Conservation (phyloP, 2,888 invertebrate genomes). For the Cheilosia vulpina region DNA sequence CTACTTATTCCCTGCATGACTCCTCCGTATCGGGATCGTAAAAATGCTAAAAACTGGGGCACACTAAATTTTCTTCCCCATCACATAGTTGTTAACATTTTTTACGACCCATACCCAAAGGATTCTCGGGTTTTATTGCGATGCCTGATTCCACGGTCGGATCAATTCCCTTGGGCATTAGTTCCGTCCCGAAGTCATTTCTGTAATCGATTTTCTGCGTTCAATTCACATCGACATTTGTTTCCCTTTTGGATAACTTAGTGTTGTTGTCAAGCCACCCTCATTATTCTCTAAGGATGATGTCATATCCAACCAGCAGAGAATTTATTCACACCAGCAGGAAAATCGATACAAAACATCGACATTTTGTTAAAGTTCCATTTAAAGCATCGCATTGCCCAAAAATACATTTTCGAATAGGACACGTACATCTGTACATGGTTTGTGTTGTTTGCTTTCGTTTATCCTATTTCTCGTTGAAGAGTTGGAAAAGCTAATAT, state of each 20-base stretch:
- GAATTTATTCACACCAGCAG: conserved; percentile 14
- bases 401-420: conserved; percentile 1
- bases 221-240: conserved; percentile 52
- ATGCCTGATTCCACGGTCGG: conserved; percentile 23
- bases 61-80: conserved; percentile 23
- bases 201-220: conserved; percentile 59
- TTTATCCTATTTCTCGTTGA: too few species aligned
- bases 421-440: not conserved
- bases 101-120: conserved; percentile 35
- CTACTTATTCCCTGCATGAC: conserved; percentile 12
- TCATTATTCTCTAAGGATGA: conserved; percentile 27
- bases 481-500: conserved; percentile 41
- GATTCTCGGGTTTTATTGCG: conserved; percentile 29
- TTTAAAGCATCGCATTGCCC: conserved; percentile 43
- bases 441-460: conserved; percentile 16
- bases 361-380: conserved; percentile 55
- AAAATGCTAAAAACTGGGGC: conserved; percentile 54
- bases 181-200: conserved; percentile 29
- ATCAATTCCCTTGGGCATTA: conserved; percentile 20
- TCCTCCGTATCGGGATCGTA: conserved; percentile 48
- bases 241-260: conserved; percentile 3
- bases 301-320: conserved; percentile 54
- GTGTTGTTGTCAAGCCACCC: conserved; percentile 26
- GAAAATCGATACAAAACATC: conserved; percentile 62
- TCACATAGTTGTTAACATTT: conserved; percentile 34